These are phyloP conservation scores for Cyrtorhinus lividipennis DNA, from an alignment of 1,140 invertebrate species.

Conservation along the genomic window DNA sequence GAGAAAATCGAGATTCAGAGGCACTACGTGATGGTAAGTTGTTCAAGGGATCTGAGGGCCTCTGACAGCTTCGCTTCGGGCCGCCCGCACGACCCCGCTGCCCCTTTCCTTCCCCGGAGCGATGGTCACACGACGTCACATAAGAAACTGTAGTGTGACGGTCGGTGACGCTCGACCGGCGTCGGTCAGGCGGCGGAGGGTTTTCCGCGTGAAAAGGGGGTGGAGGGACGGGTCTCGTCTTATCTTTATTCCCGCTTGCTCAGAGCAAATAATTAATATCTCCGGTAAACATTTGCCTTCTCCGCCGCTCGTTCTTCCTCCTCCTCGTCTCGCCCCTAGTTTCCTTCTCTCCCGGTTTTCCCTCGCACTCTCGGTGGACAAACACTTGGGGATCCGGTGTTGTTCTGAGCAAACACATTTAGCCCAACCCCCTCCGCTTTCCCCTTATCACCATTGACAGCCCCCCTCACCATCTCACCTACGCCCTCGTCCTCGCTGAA, in stretches of 20 bases:
- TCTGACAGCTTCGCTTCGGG: constrained; percentile 5
- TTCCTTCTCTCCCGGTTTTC: not conserved
- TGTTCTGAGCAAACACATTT: constrained; percentile 12
- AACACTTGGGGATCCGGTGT: constrained; percentile 2
- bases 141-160: too few relatives aligned
- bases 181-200: too few relatives aligned
- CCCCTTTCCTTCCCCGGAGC: not conserved
- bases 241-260: constrained; percentile 3
- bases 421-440: not conserved
- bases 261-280: constrained; percentile 12
- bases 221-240: not conserved
- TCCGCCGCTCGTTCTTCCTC: not conserved
- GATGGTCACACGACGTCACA: too few relatives aligned
- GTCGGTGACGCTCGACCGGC: too few relatives aligned
- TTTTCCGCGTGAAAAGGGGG: not conserved
- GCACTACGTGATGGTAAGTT: constrained; percentile 94
- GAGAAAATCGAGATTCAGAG: constrained; percentile 98
- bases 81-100: not conserved
- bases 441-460: too few relatives aligned
- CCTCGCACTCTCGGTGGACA: constrained; percentile 1
- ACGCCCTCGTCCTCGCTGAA: not conserved
- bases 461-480: not conserved
- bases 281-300: constrained; percentile 4
- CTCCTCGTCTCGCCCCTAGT: not conserved
- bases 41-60: constrained; percentile 8